A percentile compares a stretch with the other conserved stretches of the same genome.
These are phyloP conservation scores for Helostoma temminkii DNA, from an alignment of 2,797 vertebrate species.

Conservation along the genomic window DNA sequence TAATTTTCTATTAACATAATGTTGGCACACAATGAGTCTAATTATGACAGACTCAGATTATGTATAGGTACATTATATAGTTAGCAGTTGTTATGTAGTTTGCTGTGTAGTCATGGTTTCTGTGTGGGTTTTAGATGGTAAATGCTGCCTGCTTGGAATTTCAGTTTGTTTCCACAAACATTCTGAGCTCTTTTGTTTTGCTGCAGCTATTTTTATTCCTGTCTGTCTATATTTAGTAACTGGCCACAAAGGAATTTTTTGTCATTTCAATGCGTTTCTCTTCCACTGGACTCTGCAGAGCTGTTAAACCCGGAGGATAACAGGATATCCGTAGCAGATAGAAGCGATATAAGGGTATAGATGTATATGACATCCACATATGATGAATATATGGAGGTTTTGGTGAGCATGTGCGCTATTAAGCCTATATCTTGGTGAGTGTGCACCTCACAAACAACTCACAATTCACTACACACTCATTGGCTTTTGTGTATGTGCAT, in stretches of 20 bases:
- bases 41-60: neutral
- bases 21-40: neutral
- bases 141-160: slow-evolving; percentile 31
- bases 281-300: slow-evolving; percentile 46
- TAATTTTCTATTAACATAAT: neutral
- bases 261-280: slow-evolving; percentile 57
- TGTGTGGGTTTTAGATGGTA: neutral
- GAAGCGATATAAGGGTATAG: slow-evolving; percentile 1
- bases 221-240: slow-evolving; percentile 76
- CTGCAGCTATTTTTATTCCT: slow-evolving; percentile 66
- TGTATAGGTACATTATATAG: neutral
- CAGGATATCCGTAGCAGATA: slow-evolving; percentile 17
- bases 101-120: neutral
- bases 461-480: neutral
- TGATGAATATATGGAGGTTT: slow-evolving; percentile 31
- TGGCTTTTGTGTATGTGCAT: slow-evolving; percentile 29
- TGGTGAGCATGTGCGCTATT: neutral
- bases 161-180: slow-evolving; percentile 46
- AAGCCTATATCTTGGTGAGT: slow-evolving; percentile 11
- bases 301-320: slow-evolving; percentile 34
- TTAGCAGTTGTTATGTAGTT: too few relatives aligned
- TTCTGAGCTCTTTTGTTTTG: slow-evolving; percentile 54
- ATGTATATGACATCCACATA: slow-evolving; percentile 8
- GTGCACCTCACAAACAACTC: slow-evolving; percentile 7
- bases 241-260: slow-evolving; percentile 61